Conservation (phyloP, 2,888 invertebrate species). For the Spodoptera exigua region DNA sequence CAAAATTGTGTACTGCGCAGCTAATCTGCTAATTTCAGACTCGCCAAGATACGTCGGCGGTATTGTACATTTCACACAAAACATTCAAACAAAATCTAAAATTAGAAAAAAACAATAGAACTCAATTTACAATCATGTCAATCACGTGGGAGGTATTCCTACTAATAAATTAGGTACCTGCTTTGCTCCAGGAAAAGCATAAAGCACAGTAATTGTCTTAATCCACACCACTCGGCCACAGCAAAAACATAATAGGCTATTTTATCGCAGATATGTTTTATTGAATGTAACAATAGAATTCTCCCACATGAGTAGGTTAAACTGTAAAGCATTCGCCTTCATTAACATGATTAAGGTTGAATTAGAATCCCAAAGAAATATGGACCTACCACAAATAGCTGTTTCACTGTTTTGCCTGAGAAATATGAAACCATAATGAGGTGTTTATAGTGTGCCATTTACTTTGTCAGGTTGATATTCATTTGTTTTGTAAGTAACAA, state of each 20-base stretch:
- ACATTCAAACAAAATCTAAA: too few species aligned
- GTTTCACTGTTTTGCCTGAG: slow-evolving; percentile 23
- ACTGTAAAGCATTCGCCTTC: slow-evolving; percentile 8
- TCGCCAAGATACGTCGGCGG: too few species aligned
- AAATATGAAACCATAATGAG: slow-evolving; percentile 13
- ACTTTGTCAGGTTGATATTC: slow-evolving; percentile 4
- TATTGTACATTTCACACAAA: too few species aligned
- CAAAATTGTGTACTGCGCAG: too few species aligned
- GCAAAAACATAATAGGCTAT: slow-evolving; percentile 39
- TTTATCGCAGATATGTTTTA: slow-evolving; percentile 26
- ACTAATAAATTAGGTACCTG: not conserved
- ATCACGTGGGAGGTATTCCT: not conserved
- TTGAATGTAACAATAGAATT: slow-evolving; percentile 43
- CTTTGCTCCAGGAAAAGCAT: slow-evolving; percentile 18
- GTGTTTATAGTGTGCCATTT: slow-evolving; percentile 29
- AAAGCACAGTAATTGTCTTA: slow-evolving; percentile 14
- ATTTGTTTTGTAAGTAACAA: not conserved
- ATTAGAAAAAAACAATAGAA: not conserved
- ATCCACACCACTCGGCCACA: slow-evolving; percentile 5
- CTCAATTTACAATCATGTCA: not conserved
- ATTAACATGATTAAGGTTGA: slow-evolving; percentile 23
- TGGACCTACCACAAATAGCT: slow-evolving; percentile 22
- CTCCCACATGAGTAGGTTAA: slow-evolving; percentile 22
- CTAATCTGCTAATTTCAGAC: too few species aligned
- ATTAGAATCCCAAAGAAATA: slow-evolving; percentile 20